phyloP scores from a whole-genome alignment of 2,113 vertebrate species.

The Paracyprichromis sp. region DNA sequence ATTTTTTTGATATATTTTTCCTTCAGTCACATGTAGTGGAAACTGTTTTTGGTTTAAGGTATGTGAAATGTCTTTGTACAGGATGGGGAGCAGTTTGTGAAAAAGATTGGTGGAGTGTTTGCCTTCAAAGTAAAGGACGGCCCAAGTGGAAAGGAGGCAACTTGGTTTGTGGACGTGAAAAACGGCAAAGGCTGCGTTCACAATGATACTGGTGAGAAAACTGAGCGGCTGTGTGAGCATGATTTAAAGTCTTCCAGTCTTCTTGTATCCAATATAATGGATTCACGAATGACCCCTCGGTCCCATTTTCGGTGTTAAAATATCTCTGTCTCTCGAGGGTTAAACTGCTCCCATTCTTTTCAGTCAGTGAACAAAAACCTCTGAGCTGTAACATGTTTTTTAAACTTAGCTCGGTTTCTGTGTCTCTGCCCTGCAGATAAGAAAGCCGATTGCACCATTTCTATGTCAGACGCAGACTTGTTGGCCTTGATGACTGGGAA shows the following conservation, averaged over 20 bases:
- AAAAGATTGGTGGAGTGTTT: conserved; percentile 93
- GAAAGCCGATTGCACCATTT: conserved; percentile 87
- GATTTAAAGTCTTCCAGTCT: not conserved
- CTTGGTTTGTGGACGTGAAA: conserved; percentile 93
- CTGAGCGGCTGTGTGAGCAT: not conserved
- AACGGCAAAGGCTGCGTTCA: conserved; percentile 84
- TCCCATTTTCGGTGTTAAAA: not conserved
- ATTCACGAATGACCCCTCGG: not conserved
- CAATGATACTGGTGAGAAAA: conserved; percentile 77
- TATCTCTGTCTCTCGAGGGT: not conserved
- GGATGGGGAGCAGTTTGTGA: conserved; percentile 91
- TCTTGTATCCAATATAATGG: not conserved
- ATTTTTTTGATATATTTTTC: not conserved
- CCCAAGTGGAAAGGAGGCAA: conserved; percentile 84
- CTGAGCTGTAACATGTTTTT: not conserved
- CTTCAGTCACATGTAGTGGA: not conserved
- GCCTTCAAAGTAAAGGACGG: conserved; percentile 93
- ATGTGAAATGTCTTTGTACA: conserved; percentile 31
- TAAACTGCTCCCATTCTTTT: not conserved
- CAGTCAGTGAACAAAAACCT: not conserved
- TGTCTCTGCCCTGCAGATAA: conserved; percentile 68
- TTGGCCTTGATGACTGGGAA: conserved; percentile 89
- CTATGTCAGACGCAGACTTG: conserved; percentile 82
- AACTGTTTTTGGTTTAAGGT: not conserved
- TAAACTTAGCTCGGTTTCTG: not conserved